Evolutionary conservation across 2,113 vertebrate species (phyloP), one percentile per base, ranked within the genome.

Genomic region (Alouatta palliata): DNA sequence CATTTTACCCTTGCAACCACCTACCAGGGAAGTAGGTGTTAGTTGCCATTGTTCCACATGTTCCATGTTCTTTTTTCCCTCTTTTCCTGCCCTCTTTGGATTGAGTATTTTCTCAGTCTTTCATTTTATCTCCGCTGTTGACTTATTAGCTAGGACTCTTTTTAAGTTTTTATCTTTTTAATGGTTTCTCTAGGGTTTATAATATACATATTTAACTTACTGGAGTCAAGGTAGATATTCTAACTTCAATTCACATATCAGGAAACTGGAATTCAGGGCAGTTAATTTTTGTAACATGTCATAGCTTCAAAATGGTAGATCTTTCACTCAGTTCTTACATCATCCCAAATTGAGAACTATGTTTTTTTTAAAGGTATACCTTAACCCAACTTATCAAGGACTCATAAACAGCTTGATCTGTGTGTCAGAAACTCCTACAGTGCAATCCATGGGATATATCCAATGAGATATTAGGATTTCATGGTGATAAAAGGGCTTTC

Each of bases 381-480:
- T 81, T 85, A 61, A 40, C 43, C 43, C 19, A 82, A 21, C 35
- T 90, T 84, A 35, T 19, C 5, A 3, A 54, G 54, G 68, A 73
- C 79, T 89, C 73, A 77, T 5, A 58, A 79, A 14, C 32, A 86
- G 73, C 20, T 91, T 91, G 40, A 49, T 88, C 21, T 82, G 73
- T 83, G 52, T 58, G 61, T 93, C 13, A 27, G 64, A 96, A 92
- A 88, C 49, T 92, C 19, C 47, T 91, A 21, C 77, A 94, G 40
- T 88, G 7, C 25, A 90, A 73, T 77, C 21, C 54, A 75, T 64
- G 19, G 61, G 45, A 43, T 68, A 19, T 25, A 75, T 30, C 75
- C 37, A 52, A 43, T 61, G 86, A 83, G 75, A 64, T 68, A 85
- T 58, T 54, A 86, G 52, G 32, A 52, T 84, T 90, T 94, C 64